Percentiles rank a stretch among this genome's conserved stretches.
These are phyloP conservation scores for Anthophora plumipes DNA, from an alignment of 2,888 invertebrate species.

Conservation along the genomic window DNA sequence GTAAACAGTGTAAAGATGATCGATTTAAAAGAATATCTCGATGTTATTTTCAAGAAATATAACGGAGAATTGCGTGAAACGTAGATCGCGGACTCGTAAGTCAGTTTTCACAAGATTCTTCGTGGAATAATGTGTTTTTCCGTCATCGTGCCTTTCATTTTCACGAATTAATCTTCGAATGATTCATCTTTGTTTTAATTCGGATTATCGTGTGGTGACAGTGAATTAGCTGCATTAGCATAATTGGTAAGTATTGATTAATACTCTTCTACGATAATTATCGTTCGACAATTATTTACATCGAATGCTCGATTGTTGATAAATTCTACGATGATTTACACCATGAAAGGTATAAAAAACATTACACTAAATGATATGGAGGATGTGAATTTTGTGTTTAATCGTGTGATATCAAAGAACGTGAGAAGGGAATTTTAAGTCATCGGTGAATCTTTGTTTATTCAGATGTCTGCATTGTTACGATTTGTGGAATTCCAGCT, in stretches of 20 bases:
- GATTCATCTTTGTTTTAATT: neutral
- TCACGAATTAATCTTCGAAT: neutral
- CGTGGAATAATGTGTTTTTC: neutral
- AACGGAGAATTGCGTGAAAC: neutral
- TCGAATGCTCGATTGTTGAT: too few relatives aligned
- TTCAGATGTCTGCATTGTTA: neutral
- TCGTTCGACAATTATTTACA: too few relatives aligned
- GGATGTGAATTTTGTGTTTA: too few relatives aligned
- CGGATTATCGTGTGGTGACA: neutral
- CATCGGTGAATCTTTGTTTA: neutral
- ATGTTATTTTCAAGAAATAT: slow-evolving; percentile 5
- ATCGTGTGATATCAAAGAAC: too few relatives aligned
- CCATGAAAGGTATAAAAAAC: too few relatives aligned
- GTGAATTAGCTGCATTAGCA: too few relatives aligned
- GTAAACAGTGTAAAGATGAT: too few relatives aligned
- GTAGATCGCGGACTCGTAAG: neutral
- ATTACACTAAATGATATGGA: too few relatives aligned
- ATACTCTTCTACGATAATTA: neutral
- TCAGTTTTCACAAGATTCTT: neutral
- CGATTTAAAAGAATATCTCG: neutral
- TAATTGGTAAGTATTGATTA: neutral
- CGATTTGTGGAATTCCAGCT: neutral
- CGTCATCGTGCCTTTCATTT: neutral
- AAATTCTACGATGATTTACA: too few relatives aligned
- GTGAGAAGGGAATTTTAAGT: neutral